Evolutionary conservation across 2,888 invertebrate species (phyloP), one percentile per base, ranked within the genome.

Genomic region (Cheilosia scutellata): DNA sequence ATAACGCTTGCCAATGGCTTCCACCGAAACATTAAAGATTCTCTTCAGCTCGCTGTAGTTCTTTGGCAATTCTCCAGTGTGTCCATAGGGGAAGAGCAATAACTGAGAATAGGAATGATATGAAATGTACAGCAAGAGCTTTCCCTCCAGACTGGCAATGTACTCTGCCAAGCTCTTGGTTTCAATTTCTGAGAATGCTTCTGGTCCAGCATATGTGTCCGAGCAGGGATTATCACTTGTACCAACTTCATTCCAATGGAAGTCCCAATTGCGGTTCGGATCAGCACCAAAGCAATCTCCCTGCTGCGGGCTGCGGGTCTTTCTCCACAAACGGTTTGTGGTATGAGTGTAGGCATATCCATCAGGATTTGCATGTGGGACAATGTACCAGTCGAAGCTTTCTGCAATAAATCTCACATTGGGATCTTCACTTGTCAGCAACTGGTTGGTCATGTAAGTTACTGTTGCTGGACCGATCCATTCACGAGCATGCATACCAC

Each of bases 361-460:
- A 92, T 97, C 97, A 3, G 96, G 96, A 90, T 97, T 97, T n/a
- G 95, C 91, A 27, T 95, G 92, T 0, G 97, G 96, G 74, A 96
- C 93, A 71, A 97, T 94, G 89, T 96, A 95, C 95, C 96, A 97
- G 87, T 96, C 95, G 88, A 94, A 94, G 29, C 93, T 93, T 58
- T 94, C 92, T 0, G 94, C 93, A 0, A 95, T 93, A 2, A 91
- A 84, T 49, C 90, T 90, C 0, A 94, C 91, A 6, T 93, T 93
- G 0, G 91, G 88, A 9, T 94, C 92, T 0, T 93, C 90, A 20
- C 95, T 95, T 60, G 93, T 93, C 5, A 95, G 90, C 2, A 96
- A 90, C 89, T 95, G 94, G 84, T 95, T 94, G 6, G 94, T 92
- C 1, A 96, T 91, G 88, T 94, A 96, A 0, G 95, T 94, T 0